Percentiles rank a stretch among this genome's conserved stretches.
These are phyloP conservation scores for Drosophila robusta DNA, from an alignment of 2,888 invertebrate genomes.

Conservation along the genomic window DNA sequence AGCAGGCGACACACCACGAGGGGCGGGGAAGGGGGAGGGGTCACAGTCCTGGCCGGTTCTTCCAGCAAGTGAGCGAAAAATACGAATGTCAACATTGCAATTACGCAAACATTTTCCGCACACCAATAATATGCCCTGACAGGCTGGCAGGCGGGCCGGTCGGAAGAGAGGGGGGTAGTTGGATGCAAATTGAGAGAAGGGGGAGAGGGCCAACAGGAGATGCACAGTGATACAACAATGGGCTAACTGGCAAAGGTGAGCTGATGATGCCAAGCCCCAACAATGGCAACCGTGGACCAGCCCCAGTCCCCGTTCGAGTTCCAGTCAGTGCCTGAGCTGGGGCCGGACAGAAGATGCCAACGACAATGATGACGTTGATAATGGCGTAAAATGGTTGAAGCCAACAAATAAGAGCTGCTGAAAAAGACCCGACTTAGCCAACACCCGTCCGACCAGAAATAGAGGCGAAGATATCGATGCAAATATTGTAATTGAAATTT, in stretches of 20 bases:
- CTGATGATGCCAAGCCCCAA: slow-evolving; percentile 61
- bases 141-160: slow-evolving; percentile 43
- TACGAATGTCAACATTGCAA: slow-evolving; percentile 83
- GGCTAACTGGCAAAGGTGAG: slow-evolving; percentile 68
- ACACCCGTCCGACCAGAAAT: slow-evolving; percentile 11
- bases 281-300: slow-evolving; percentile 51
- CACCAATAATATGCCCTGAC: slow-evolving; percentile 82
- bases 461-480: background rate
- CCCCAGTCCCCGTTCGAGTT: slow-evolving; percentile 10
- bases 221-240: slow-evolving; percentile 58
- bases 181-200: slow-evolving; percentile 11
- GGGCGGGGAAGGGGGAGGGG: background rate
- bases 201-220: slow-evolving; percentile 4
- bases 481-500: background rate
- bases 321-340: slow-evolving; percentile 18
- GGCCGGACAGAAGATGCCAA: slow-evolving; percentile 62
- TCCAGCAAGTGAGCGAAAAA: slow-evolving; percentile 58
- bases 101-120: slow-evolving; percentile 83
- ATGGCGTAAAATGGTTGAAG: slow-evolving; percentile 73
- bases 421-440: slow-evolving; percentile 13
- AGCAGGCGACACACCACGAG: slow-evolving; percentile 17
- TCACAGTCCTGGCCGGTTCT: slow-evolving; percentile 14
- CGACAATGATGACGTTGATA: slow-evolving; percentile 73
- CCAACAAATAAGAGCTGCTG: slow-evolving; percentile 3
- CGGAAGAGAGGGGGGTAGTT: slow-evolving; percentile 1